Base-by-base conservation (phyloP, 2,113 vertebrate species). In the Vimba vimba region DNA sequence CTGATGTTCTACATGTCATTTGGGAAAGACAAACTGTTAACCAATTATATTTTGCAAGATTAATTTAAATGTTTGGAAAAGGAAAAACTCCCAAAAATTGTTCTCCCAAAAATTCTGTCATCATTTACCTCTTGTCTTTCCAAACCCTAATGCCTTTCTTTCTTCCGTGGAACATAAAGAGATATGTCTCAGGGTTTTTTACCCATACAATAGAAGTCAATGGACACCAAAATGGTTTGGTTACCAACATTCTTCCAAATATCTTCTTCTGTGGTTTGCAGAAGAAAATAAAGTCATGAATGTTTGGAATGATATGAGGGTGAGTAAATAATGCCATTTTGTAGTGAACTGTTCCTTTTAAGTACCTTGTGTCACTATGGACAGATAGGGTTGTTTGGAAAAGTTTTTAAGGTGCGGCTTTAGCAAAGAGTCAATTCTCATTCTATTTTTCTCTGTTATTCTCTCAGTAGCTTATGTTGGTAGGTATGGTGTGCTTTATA, bases 401-500 rank as follows among this genome's bases (percentile, higher is more conserved):
- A 23, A 23, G 7, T 23, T 19, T 12, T 69, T n/a, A 60, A 23
- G 57, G 15, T 19, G 23, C 25, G 12, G 15, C 52, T 66, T 52
- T 19, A 9, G 52, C 12, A 71, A 59, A 25, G 25, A 6, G 33
- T 30, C n/a, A 12, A 2, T 30, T 45, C 7, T 25, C 6, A 13
- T 10, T 77, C 33, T 78, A 9, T 81, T 69, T 62, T 12, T 68
- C 39, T 77, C n/a, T 84, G 60, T 55, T 19, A 19, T 57, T 50
- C 17, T 80, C 12, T 75, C 12, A 17, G 13, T 79, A 15, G 7
- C 45, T 66, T 74, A 71, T 68, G 39, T 62, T 69, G 13, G 33
- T 79, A 36, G 25, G 30, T 80, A 76, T 2, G 59, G 83, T 75
- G 74, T 62, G 45, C 47, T 80, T 5, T 66, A 83, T 83, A 62